These are phyloP conservation scores for Halcyon malimbica DNA, from an alignment of 2,113 vertebrate genomes.

Conservation along the genomic window DNA sequence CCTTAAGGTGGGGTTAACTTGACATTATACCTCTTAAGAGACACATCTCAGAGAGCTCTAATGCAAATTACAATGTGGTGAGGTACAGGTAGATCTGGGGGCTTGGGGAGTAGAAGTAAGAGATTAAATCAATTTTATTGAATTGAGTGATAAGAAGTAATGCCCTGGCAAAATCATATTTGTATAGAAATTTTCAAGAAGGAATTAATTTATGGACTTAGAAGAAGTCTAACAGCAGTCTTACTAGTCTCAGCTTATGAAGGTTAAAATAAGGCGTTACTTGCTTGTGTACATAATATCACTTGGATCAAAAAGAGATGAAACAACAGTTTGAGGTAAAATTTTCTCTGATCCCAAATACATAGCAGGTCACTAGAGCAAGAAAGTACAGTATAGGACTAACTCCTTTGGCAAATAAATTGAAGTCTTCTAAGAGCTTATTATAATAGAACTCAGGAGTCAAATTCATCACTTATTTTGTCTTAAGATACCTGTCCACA, in stretches of 20 bases:
- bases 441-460: background rate
- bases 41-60: background rate
- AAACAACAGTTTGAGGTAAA: background rate
- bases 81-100: background rate
- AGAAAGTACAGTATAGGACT: background rate
- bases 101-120: background rate
- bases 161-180: background rate
- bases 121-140: background rate
- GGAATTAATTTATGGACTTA: background rate
- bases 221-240: background rate
- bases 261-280: background rate
- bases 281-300: background rate
- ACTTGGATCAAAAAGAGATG: background rate
- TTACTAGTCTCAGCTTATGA: background rate
- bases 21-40: background rate
- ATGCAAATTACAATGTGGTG: background rate
- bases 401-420: background rate
- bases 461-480: background rate
- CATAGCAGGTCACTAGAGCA: background rate
- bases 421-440: background rate
- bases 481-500: conserved; percentile 88
- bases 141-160: background rate
- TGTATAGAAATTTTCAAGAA: background rate
- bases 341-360: background rate
- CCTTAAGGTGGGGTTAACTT: background rate